Conservation (phyloP, 2,888 invertebrate species). For the Epirrita christyi region DNA sequence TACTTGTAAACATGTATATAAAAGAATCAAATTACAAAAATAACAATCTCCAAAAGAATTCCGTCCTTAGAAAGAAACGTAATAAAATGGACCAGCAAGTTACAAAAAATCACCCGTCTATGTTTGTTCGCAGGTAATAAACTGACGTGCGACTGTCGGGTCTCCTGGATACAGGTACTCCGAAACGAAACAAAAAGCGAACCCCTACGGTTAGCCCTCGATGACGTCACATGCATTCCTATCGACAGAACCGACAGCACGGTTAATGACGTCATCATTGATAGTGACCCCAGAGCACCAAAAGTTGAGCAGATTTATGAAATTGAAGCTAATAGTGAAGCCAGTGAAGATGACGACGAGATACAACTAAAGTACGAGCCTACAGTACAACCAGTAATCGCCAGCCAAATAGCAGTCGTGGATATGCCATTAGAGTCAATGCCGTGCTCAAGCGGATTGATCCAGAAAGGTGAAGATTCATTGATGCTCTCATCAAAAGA, state of each 20-base stretch:
- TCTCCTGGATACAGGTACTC: slow-evolving; percentile 91
- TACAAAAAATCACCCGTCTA: slow-evolving; percentile 3
- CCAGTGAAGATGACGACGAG: slow-evolving; percentile 58
- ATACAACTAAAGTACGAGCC: slow-evolving; percentile 58
- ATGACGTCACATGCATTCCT: slow-evolving; percentile 87
- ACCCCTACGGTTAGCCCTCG: slow-evolving; percentile 87
- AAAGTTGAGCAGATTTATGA: slow-evolving; percentile 54
- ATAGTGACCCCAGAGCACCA: slow-evolving; percentile 22
- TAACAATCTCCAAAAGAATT: slow-evolving; percentile 5
- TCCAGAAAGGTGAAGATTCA: slow-evolving; percentile 71
- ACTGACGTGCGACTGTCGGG: slow-evolving; percentile 91
- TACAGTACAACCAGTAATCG: slow-evolving; percentile 53
- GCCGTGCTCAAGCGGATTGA: slow-evolving; percentile 61
- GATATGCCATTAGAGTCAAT: slow-evolving; percentile 64
- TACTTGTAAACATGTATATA: not conserved
- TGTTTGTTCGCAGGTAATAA: slow-evolving; percentile 88
- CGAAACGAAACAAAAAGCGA: slow-evolving; percentile 90
- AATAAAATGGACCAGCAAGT: not conserved
- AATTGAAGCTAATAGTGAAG: slow-evolving; percentile 51
- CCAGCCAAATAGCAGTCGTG: slow-evolving; percentile 61
- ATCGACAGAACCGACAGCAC: slow-evolving; percentile 42
- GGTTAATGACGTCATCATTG: slow-evolving; percentile 36
- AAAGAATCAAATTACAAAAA: slow-evolving; percentile 1
- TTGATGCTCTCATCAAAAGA: slow-evolving; percentile 77
- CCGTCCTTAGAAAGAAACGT: slow-evolving; percentile 1